Evolutionary conservation across 2,888 invertebrate genomes (phyloP), one percentile per base, ranked within the genome.

Genomic region (Drosophila barbarae): DNA sequence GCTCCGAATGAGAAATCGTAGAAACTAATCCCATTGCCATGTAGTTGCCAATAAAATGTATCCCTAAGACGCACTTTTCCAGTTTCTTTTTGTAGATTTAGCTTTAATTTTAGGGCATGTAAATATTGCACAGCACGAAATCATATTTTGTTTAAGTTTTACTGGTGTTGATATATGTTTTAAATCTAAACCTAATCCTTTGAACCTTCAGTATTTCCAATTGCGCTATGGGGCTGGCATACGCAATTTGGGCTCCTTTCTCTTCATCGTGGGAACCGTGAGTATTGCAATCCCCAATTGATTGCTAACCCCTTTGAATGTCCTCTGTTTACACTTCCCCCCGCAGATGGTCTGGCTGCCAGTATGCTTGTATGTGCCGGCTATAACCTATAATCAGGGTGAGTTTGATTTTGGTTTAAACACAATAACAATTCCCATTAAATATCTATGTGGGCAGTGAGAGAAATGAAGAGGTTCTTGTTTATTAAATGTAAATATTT

Each of bases 331-430:
- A 21, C 18, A 12, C 53, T 38, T 15, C 50, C 51, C 13, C 46
- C 51, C 57, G 21, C 66, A 87, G 88, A 69, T 88, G 39, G 61
- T 87, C 4, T 89, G 88, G 84, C 59, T 89, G 13, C 88, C 89
- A 15, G 86, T 89, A 34, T 87, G 85, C 0, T 92, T 95, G 73
- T 95, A 94, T 80, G 93, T 94, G 12, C 94, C 94, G 35, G 94
- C 94, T 1, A 88, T 94, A 68, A 94, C 94, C 44, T 94, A 93
- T 84, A 94, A 93, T 90, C 94, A 94, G 92, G 94, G 94, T 94
- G 90, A 68, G 67, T 69, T 52, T 36, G 28, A 32, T 12, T 32
- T 32, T 41, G 26, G 13, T 23, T 59, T 51, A 34, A 18, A 39
- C 42, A 10, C 18, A n/a, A 38, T 13, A 50, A 56, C n/a, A 53